Conservation (phyloP, 2,888 invertebrate genomes). For the Hyalella azteca region DNA sequence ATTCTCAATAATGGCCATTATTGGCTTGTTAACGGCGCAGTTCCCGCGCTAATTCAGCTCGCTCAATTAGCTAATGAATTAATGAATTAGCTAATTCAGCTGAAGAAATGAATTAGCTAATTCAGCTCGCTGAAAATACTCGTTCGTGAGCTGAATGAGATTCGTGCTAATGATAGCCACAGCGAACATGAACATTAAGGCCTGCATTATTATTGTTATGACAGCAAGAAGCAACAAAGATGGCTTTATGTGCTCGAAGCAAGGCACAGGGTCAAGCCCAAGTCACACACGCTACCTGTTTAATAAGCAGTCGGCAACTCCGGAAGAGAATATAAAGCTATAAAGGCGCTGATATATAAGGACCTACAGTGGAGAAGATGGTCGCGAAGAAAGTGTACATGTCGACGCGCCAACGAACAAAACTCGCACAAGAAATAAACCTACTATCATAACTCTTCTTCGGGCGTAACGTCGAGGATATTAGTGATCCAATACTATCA, state of each 20-base stretch:
- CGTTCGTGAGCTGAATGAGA: too few relatives aligned
- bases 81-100: too few relatives aligned
- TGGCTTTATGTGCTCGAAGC: background rate
- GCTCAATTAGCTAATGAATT: too few relatives aligned
- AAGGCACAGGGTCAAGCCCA: background rate
- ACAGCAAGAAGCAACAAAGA: background rate
- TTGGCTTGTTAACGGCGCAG: too few relatives aligned
- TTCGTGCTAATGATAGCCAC: too few relatives aligned
- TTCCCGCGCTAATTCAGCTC: too few relatives aligned
- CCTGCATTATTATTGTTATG: background rate
- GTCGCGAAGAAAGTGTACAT: conserved; percentile 26
- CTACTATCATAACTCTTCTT: conserved; percentile 7
- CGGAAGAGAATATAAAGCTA: background rate
- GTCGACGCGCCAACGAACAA: background rate
- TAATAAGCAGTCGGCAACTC: background rate
- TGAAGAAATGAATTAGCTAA: too few relatives aligned
- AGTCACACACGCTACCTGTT: conserved; percentile 12
- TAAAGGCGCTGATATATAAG: background rate
- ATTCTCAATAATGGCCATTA: too few relatives aligned
- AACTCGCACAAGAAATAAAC: background rate
- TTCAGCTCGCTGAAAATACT: too few relatives aligned
- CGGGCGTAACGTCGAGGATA: too few relatives aligned
- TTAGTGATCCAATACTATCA: too few relatives aligned
- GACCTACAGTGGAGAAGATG: conserved; percentile 1
- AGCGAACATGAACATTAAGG: too few relatives aligned